Percentiles rank a stretch among this genome's conserved stretches.
These are phyloP conservation scores for Oreochromis niloticus DNA, from an alignment of 2,113 vertebrate genomes.

Conservation along the genomic window DNA sequence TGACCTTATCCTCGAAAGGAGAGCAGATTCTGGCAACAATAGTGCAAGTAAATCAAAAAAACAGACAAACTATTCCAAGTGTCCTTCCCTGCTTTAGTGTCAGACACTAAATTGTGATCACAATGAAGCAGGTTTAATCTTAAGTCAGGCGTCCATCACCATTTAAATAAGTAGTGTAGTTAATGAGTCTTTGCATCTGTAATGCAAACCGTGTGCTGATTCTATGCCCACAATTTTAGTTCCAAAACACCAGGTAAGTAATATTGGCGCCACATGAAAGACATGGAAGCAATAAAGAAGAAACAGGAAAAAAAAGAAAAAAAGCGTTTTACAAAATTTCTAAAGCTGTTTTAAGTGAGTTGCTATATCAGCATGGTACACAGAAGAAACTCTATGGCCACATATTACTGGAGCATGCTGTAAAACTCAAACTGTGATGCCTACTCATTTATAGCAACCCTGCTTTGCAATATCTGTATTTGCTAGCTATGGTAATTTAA, in stretches of 20 bases:
- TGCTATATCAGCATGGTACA: neutral
- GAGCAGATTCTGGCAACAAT: conserved; percentile 1
- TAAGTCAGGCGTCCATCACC: neutral
- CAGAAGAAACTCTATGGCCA: neutral
- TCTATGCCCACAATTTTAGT: neutral
- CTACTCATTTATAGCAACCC: neutral
- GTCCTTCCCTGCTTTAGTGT: neutral
- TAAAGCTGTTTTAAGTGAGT: neutral
- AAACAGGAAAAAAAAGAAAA: too few relatives aligned
- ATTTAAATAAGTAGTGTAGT: neutral
- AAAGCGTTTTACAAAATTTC: neutral
- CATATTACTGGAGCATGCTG: neutral
- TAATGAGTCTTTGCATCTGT: neutral
- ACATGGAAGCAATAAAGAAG: neutral
- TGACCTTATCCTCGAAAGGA: conserved; percentile 15
- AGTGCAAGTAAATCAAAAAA: conserved; percentile 8
- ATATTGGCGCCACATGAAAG: neutral
- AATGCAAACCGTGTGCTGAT: neutral
- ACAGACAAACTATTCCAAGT: neutral
- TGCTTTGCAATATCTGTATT: neutral
- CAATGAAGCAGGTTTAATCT: neutral
- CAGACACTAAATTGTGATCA: neutral
- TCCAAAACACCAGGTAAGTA: neutral
- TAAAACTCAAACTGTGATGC: neutral
- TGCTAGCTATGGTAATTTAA: neutral